Percentiles rank a stretch among this genome's conserved stretches.
phyloP scores from a whole-genome alignment of 2,113 vertebrate species.

The Taurulus bubalis region DNA sequence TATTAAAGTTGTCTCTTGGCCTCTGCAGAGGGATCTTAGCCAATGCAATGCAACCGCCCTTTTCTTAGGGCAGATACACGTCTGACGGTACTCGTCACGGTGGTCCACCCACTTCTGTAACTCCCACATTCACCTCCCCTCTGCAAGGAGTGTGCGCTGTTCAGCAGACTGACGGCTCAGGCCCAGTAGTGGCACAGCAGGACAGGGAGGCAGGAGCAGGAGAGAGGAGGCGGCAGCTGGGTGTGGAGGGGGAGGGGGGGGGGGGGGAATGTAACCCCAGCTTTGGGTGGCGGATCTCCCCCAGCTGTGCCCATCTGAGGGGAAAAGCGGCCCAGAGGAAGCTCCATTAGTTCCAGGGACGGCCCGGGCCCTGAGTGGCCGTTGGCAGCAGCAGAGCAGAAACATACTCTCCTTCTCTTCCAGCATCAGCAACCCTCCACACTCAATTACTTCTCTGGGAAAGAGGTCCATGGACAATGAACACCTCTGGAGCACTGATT shows the following conservation, averaged over 20 bases:
- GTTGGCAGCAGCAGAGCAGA: constrained; percentile 66
- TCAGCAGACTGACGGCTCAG: constrained; percentile 44
- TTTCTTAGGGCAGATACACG: constrained; percentile 34
- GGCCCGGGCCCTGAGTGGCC: constrained; percentile 67
- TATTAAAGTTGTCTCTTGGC: constrained; percentile 67
- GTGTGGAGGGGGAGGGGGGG: constrained; percentile 1
- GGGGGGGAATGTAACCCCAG: constrained; percentile 31
- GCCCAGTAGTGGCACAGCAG: constrained; percentile 60
- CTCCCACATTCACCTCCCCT: constrained; percentile 44
- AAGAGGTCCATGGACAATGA: constrained; percentile 61
- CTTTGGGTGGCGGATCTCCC: constrained; percentile 83
- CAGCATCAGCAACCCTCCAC: constrained; percentile 51
- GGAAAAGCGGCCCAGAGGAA: constrained; percentile 85
- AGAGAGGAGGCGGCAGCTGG: constrained; percentile 65
- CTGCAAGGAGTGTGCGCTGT: constrained; percentile 22
- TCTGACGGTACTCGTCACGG: constrained; percentile 49
- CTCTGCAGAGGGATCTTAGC: constrained; percentile 40
- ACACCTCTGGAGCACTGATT: constrained; percentile 53
- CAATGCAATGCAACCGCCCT: constrained; percentile 19
- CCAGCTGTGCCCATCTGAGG: constrained; percentile 86
- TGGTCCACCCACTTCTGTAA: constrained; percentile 63
- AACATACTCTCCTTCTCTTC: constrained; percentile 49
- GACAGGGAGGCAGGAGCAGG: constrained; percentile 43
- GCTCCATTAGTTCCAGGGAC: constrained; percentile 84
- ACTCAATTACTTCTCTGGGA: constrained; percentile 64